Conservation (phyloP, 2,113 vertebrate genomes). For the Petromus typicus region DNA sequence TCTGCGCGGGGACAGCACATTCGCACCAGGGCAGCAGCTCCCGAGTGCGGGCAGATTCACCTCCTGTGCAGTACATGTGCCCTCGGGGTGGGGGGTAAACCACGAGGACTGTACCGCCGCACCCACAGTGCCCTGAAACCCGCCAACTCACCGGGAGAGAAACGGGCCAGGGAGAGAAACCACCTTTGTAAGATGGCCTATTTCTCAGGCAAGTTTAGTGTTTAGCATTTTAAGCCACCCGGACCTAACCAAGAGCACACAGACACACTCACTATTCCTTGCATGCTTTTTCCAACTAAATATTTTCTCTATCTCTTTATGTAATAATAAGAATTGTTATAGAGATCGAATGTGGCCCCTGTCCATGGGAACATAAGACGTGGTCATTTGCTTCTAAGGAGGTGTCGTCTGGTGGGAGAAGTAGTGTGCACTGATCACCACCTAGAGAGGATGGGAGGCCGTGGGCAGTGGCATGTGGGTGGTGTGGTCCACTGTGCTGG, state of each 20-base stretch:
- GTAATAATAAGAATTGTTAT: constrained; percentile 4
- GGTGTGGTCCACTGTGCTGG: not conserved
- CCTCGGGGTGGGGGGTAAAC: not conserved
- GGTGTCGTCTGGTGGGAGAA: not conserved
- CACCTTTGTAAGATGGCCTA: constrained; percentile 22
- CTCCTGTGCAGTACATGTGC: not conserved
- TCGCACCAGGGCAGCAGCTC: constrained; percentile 61
- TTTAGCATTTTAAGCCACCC: constrained; percentile 44
- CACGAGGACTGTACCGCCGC: not conserved
- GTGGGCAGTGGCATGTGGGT: not conserved
- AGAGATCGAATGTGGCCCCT: constrained; percentile 13
- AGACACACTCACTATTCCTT: not conserved
- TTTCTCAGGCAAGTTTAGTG: constrained; percentile 27
- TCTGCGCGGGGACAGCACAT: constrained; percentile 65
- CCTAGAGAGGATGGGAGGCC: not conserved
- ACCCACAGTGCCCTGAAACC: not conserved
- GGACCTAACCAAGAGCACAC: not conserved
- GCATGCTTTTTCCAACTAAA: constrained; percentile 31
- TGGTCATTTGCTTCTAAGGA: not conserved
- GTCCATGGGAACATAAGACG: not conserved
- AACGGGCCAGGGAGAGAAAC: constrained; percentile 4
- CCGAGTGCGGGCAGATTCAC: constrained; percentile 46
- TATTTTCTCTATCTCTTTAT: constrained; percentile 51
- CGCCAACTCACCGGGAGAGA: not conserved
- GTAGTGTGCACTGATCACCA: not conserved